phyloP scores from a whole-genome alignment of 2,113 vertebrate genomes.

The Gnathonemus longibarbis region DNA sequence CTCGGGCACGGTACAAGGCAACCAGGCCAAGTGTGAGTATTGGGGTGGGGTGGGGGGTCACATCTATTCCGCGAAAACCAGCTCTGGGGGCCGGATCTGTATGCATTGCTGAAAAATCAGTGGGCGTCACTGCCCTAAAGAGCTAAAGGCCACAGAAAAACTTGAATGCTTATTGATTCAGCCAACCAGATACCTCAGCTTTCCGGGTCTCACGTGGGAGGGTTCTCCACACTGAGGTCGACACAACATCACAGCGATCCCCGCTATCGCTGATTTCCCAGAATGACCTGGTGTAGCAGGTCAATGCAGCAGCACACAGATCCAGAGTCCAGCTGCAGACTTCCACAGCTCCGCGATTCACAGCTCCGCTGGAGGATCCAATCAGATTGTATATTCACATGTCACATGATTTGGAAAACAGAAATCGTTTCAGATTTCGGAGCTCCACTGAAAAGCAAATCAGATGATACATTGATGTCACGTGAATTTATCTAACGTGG shows the following conservation, averaged over 20 bases:
- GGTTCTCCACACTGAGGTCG: background rate
- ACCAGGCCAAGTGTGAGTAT: background rate
- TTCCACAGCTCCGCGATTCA: background rate
- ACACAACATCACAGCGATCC: background rate
- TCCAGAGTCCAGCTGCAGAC: background rate
- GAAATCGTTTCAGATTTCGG: no score
- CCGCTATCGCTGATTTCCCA: background rate
- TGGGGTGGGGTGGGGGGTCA: background rate
- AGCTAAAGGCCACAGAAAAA: background rate
- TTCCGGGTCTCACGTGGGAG: background rate
- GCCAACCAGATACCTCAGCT: background rate
- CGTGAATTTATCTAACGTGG: background rate
- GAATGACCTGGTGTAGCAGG: background rate
- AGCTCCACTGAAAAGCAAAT: background rate
- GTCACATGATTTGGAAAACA: background rate
- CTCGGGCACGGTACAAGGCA: background rate
- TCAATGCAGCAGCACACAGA: background rate
- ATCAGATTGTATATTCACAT: background rate
- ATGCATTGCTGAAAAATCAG: background rate
- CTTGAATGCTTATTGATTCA: background rate
- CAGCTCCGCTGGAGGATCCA: background rate
- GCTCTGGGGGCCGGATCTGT: background rate
- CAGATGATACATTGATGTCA: background rate
- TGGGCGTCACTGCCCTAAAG: no score
- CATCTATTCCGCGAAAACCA: background rate